Conservation (phyloP, 2,113 vertebrate genomes). For the Gambusia holbrooki region DNA sequence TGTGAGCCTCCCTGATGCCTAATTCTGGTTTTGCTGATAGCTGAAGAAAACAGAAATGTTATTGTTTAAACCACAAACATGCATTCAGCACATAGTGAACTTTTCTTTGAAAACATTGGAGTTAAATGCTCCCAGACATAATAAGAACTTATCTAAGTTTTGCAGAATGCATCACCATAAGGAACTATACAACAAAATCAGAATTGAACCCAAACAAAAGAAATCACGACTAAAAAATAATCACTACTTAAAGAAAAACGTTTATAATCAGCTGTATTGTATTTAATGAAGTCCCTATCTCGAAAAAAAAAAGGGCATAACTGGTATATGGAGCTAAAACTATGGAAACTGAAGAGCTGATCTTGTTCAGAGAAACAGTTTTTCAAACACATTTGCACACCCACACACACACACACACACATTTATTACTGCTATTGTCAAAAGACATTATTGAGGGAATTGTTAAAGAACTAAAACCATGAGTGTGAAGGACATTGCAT, state of each 20-base stretch:
- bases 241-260: not conserved
- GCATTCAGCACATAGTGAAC: not conserved
- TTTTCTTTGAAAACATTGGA: slow-evolving; percentile 18
- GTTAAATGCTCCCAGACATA: slow-evolving; percentile 21
- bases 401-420: slow-evolving; percentile 4
- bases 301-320: not conserved
- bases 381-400: slow-evolving; percentile 22
- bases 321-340: slow-evolving; percentile 16
- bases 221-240: not conserved
- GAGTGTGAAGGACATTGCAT: slow-evolving; percentile 62
- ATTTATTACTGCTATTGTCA: slow-evolving; percentile 49
- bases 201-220: not conserved
- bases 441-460: slow-evolving; percentile 51
- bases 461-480: slow-evolving; percentile 32
- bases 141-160: slow-evolving; percentile 25
- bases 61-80: slow-evolving; percentile 35
- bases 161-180: slow-evolving; percentile 15
- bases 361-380: slow-evolving; percentile 47
- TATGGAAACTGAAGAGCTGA: slow-evolving; percentile 45
- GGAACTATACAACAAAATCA: slow-evolving; percentile 9
- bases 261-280: slow-evolving; percentile 17
- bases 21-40: slow-evolving; percentile 23
- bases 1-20: slow-evolving; percentile 8
- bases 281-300: slow-evolving; percentile 30
- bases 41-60: slow-evolving; percentile 15